Percentiles rank a stretch among this genome's conserved stretches.
Conservation (phyloP, 1,140 invertebrate species). For the Apis dorsata region DNA sequence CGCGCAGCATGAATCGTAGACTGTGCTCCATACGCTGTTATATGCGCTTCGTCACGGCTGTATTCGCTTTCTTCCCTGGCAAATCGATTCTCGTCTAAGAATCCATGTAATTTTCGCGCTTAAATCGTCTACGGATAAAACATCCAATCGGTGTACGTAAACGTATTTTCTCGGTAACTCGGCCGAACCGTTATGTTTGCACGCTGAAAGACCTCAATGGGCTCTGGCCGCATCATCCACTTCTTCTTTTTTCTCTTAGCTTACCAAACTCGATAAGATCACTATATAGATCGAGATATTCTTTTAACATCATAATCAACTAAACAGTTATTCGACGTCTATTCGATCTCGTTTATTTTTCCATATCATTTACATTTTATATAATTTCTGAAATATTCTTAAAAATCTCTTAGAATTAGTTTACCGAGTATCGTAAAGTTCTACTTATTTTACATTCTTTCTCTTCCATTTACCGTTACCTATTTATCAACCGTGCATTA, state of each 20-base stretch:
- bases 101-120: not conserved
- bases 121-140: not conserved
- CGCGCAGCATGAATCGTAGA: not conserved
- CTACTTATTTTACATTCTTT: not conserved
- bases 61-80: not conserved
- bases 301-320: too few relatives aligned
- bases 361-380: too few relatives aligned
- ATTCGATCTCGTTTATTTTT: too few relatives aligned
- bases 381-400: too few relatives aligned
- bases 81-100: too few relatives aligned
- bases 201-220: conserved; percentile 73
- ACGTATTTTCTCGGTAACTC: conserved; percentile 71
- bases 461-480: not conserved
- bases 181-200: conserved; percentile 76
- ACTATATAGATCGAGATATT: not conserved
- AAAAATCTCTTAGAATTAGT: too few relatives aligned
- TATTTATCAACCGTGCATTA: not conserved
- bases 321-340: too few relatives aligned
- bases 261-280: conserved; percentile 12
- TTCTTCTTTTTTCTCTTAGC: conserved; percentile 55
- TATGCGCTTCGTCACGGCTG: not conserved
- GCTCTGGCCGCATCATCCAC: conserved; percentile 67
- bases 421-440: not conserved
- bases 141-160: not conserved
- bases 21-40: too few relatives aligned